Evolutionary conservation across 1,140 invertebrate species (phyloP), one percentile per base, ranked within the genome.

Genomic region (Diachasmimorpha longicaudata): DNA sequence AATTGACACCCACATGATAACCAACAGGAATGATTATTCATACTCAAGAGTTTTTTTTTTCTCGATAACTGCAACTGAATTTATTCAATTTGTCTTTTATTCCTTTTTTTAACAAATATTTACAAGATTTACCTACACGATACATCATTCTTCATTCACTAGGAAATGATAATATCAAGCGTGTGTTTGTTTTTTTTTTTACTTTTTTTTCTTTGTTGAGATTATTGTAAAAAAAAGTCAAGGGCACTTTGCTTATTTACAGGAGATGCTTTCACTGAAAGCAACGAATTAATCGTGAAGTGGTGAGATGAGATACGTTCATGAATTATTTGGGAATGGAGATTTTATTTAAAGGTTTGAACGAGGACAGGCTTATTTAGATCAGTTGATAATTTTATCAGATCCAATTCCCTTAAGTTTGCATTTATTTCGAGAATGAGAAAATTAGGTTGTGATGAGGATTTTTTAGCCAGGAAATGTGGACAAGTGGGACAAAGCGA

Each of bases 261-360:
- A 63, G 58, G 23, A 63, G 58, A 19, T 82, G 83, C 84, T 85
- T 85, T 85, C 85, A 85, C 77, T 81, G 84, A 85, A 85, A 85
- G 85, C 83, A 81, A 79, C 81, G 81, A 80, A 79, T 81, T 76
- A 74, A 79, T 79, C 42, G 42, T 42, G 16, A 70, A 25, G 66
- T 48, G 48, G n/a, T 66, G 14, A 44, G 42, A 66, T 46, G 42
- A 48, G n/a, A 52, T 48, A 58, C 11, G 36, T 11, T 39, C 31
- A 55, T 72, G 13, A 63, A 37, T 72, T 13, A 42, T 1, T 4
- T 6, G 13, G 4, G 39, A 13, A 42, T n/a, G n/a, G 39, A 6
- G 39, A 10, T 31, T 42, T 42, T 42, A 4, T 42, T 42, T 42
- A 4, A 42, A 1, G 9, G 4, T 42, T 13, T 13, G 9, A 13